Percentiles rank a stretch among this genome's conserved stretches.
These are phyloP conservation scores for Drosophila anomelani DNA, from an alignment of 2,888 invertebrate species.

Conservation along the genomic window DNA sequence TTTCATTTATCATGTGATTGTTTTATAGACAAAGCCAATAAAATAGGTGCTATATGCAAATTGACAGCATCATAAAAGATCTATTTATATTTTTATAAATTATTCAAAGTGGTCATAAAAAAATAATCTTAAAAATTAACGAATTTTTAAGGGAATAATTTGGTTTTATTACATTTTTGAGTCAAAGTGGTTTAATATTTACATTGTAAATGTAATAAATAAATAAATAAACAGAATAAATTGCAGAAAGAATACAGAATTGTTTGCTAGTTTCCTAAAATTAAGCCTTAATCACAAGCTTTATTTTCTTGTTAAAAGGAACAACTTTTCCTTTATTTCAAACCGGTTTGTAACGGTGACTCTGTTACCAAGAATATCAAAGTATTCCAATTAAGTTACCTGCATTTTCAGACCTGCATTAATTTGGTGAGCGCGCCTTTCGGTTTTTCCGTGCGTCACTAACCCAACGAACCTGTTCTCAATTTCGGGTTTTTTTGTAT, in stretches of 20 bases:
- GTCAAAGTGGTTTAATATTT: not conserved
- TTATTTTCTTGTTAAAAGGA: not conserved
- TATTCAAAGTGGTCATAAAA: not conserved
- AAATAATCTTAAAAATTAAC: not conserved
- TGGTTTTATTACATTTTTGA: not conserved
- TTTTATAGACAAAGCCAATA: slow-evolving; percentile 1
- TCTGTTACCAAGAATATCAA: slow-evolving; percentile 10
- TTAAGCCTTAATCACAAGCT: not conserved
- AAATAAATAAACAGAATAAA: not conserved
- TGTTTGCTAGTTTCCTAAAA: not conserved
- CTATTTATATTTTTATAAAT: not conserved
- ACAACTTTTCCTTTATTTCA: slow-evolving; percentile 12
- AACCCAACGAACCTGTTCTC: slow-evolving; percentile 33
- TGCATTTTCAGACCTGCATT: slow-evolving; percentile 31
- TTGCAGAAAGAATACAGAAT: not conserved
- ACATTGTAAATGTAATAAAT: not conserved
- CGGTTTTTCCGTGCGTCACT: slow-evolving; percentile 38
- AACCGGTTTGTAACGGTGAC: slow-evolving; percentile 23
- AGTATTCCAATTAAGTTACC: slow-evolving; percentile 5
- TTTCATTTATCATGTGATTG: not conserved
- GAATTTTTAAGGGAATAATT: not conserved
- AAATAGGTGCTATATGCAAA: not conserved
- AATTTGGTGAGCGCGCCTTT: slow-evolving; percentile 1
- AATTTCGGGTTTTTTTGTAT: slow-evolving; percentile 31
- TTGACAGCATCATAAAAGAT: not conserved